Evolutionary conservation across 2,888 invertebrate genomes (phyloP), one percentile per base, ranked within the genome.

Genomic region (Agrochola lychnidis): DNA sequence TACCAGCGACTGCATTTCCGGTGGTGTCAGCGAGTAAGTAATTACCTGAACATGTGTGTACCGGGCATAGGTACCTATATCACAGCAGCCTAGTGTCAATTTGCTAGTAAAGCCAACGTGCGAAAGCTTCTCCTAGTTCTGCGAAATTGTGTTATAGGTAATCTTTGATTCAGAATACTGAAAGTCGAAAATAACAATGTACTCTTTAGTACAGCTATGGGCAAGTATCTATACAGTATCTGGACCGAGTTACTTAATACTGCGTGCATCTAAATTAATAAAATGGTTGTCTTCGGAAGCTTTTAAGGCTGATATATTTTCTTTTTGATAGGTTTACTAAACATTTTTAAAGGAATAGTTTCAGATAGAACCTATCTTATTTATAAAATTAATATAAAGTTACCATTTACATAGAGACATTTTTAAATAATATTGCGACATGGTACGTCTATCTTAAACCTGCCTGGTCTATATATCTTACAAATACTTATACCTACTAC

Each of bases 1-100:
- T 84, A 83, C 81, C 84, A 78, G 76, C 82, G 76, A 88, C 88
- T 87, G 85, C 78, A 86, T 78, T 89, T 87, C 87, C 87, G 81
- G 84, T 73, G 73, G 66, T 78, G 80, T 81, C 87, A 78, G 83
- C 72, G 51, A 68, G 77, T 86, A 90, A 89, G 88, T 88, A 87
- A 87, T 87, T 40, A 76, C 75, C 12, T 48, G 51, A 53, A 66
- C 40, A 62, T 57, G 36, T 64, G 30, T 14, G n/a, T 53, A 48
- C 30, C 40, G 51, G 40, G 3, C 14, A 59, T 61, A 48, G 12
- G 16, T 53, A 42, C 19, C 14, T 40, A 30, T 48, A 42, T 48
- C 56, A 76, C 30, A 48, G 57, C 12, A 69, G 12, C 51, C 36
- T 16, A 48, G 36, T 53, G 25, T 42, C 36, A 63, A 40, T 67